Conservation (phyloP, 2,888 invertebrate species). For the Cosmopolites sordidus region DNA sequence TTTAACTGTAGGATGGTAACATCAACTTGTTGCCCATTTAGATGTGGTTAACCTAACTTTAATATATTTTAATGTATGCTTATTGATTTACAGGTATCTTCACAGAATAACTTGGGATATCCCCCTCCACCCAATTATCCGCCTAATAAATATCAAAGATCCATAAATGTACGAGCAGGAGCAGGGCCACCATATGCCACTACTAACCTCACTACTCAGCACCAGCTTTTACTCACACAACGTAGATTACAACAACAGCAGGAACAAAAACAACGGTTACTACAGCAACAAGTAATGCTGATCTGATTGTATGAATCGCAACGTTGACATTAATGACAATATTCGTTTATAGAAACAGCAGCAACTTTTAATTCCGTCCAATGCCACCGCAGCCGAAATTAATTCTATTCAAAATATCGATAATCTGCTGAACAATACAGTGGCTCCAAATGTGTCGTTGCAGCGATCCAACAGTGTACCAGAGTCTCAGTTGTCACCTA, state of each 20-base stretch:
- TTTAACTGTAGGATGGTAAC: too few relatives aligned
- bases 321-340: neutral
- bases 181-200: constrained; percentile 14
- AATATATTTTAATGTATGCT: neutral
- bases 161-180: constrained; percentile 8
- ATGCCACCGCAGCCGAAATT: constrained; percentile 56
- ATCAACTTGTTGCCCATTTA: constrained; percentile 3
- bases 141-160: constrained; percentile 34
- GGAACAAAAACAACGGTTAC: constrained; percentile 64
- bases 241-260: constrained; percentile 41
- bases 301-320: neutral
- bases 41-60: constrained; percentile 1
- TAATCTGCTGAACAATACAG: constrained; percentile 77
- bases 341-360: constrained; percentile 57
- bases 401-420: constrained; percentile 68
- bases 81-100: constrained; percentile 30
- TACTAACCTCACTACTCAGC: constrained; percentile 42
- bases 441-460: constrained; percentile 84
- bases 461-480: constrained; percentile 62
- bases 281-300: constrained; percentile 60
- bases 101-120: constrained; percentile 36
- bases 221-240: constrained; percentile 40
- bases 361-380: constrained; percentile 75
- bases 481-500: constrained; percentile 60
- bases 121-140: constrained; percentile 48